phyloP scores from a whole-genome alignment of 2,113 vertebrate genomes.

The Empidonax traillii region DNA sequence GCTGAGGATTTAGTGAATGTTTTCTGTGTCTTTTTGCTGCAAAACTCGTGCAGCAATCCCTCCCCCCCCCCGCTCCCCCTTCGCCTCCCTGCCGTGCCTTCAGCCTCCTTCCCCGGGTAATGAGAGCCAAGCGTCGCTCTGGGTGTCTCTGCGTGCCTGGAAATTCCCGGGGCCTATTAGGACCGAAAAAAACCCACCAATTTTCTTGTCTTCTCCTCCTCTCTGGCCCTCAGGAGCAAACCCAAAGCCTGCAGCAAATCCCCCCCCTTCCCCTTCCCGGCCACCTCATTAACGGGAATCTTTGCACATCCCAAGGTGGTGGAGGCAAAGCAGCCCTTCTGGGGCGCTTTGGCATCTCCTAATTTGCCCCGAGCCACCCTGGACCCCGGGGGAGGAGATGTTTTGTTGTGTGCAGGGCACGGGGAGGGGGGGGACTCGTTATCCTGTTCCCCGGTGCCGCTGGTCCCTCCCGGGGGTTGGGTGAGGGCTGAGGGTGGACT shows the following conservation, averaged over 20 bases:
- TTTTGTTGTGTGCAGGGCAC: constrained; percentile 60
- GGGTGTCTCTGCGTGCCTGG: not conserved
- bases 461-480: not conserved
- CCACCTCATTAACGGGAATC: not conserved
- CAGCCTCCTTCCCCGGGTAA: not conserved
- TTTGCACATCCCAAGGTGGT: not conserved
- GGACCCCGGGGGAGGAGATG: constrained; percentile 53
- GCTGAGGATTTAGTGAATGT: not conserved
- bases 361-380: constrained; percentile 59
- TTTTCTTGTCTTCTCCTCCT: not conserved
- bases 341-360: constrained; percentile 36
- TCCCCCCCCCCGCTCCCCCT: not conserved
- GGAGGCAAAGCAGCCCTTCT: not conserved
- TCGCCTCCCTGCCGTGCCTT: not conserved
- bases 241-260: not conserved
- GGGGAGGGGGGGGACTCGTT: constrained; percentile 40
- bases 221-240: not conserved
- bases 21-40: not conserved
- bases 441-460: not conserved
- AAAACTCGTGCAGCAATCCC: not conserved
- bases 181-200: not conserved
- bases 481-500: fast-evolving
- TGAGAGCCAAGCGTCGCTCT: not conserved
- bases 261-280: not conserved
- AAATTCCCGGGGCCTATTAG: constrained; percentile 22